These are phyloP conservation scores for Nyctibius bracteatus DNA, from an alignment of 2,113 vertebrate species.

Conservation along the genomic window DNA sequence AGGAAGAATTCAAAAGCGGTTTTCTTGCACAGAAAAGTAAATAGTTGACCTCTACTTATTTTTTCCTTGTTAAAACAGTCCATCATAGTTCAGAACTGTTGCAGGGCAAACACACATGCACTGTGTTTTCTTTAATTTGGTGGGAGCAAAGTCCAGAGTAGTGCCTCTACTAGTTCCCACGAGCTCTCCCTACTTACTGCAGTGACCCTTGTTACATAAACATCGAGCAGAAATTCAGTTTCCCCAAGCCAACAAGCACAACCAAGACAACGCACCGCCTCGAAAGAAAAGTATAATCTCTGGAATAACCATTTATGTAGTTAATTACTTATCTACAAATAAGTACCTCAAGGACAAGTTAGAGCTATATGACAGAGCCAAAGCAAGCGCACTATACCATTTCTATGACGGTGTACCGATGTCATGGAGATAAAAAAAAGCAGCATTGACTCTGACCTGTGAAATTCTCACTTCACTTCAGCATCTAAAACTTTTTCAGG, in stretches of 20 bases:
- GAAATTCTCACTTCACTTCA: neutral
- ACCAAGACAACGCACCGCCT: accelerated
- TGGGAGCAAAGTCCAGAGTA: constrained; percentile 61
- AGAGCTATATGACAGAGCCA: neutral
- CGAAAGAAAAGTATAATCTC: neutral
- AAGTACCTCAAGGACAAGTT: neutral
- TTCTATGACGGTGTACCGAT: neutral
- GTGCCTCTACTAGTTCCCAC: constrained; percentile 66
- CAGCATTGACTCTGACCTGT: neutral
- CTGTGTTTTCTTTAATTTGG: constrained; percentile 67
- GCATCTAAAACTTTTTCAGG: neutral
- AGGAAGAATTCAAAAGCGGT: neutral
- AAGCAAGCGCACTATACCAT: neutral
- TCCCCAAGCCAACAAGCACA: neutral
- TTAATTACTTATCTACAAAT: neutral
- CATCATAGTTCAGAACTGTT: constrained; percentile 47
- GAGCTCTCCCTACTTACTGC: constrained; percentile 60
- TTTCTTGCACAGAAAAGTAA: constrained; percentile 11
- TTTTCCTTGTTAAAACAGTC: constrained; percentile 45
- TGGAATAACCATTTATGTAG: neutral
- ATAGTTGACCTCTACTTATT: constrained; percentile 25
- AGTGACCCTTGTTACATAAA: constrained; percentile 70
- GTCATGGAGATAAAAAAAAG: neutral
- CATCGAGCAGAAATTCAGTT: constrained; percentile 39
- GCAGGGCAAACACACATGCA: constrained; percentile 53